Evolutionary conservation across 23 tunicate species (phyloP).

Genomic region (Halocynthia roretzi): DNA sequence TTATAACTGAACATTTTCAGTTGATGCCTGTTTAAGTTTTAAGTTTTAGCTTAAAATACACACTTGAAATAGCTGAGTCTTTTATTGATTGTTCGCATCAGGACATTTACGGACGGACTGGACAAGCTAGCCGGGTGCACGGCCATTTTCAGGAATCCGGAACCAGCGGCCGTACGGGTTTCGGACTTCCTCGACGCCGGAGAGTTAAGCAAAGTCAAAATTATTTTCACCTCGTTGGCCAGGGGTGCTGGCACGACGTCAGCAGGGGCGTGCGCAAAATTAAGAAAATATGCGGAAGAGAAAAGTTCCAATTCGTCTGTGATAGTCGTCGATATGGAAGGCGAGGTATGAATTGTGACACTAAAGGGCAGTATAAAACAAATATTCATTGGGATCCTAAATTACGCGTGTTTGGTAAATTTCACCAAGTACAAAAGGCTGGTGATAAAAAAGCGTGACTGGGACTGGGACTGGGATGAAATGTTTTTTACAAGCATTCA

Average conservation of each 20-base stretch:
- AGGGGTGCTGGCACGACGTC: background rate
- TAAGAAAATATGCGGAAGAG: conserved; percentile 3
- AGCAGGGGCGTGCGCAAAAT: background rate
- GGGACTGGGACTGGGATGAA: too few relatives aligned
- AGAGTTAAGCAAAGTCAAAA: background rate
- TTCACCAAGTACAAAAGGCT: too few relatives aligned
- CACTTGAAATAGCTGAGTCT: too few relatives aligned
- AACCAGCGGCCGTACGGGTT: background rate
- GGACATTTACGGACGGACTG: background rate
- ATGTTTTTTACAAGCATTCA: too few relatives aligned
- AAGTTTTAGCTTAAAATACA: too few relatives aligned
- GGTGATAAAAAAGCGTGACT: too few relatives aligned
- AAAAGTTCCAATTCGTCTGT: conserved; percentile 7
- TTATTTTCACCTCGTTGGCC: background rate
- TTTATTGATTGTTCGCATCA: background rate
- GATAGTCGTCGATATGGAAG: conserved; percentile 6
- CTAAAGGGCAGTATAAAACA: too few relatives aligned
- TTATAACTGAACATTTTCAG: too few relatives aligned
- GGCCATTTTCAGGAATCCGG: background rate
- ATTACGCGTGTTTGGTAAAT: too few relatives aligned
- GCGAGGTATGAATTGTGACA: background rate
- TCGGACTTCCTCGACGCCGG: background rate
- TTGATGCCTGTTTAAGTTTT: too few relatives aligned
- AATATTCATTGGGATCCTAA: too few relatives aligned
- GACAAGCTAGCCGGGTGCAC: conserved; percentile 5